Evolutionary conservation across 2,113 vertebrate species (phyloP).

Genomic region (Microtus montanus): DNA sequence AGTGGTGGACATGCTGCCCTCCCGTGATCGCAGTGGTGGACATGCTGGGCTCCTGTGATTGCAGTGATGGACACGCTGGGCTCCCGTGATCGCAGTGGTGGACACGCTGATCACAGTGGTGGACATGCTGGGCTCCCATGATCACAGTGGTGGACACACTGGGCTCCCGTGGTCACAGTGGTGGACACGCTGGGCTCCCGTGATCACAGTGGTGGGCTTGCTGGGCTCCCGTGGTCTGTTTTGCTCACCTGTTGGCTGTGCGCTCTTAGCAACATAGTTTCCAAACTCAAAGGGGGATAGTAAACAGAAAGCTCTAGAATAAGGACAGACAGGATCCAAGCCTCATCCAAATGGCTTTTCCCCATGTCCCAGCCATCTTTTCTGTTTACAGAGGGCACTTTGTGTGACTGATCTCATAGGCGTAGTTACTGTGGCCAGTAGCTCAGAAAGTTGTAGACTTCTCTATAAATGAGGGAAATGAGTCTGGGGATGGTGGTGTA

Average conservation of each 20-base stretch:
- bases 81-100: fast-evolving
- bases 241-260: not conserved
- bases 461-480: not conserved
- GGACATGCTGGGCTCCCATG: fast-evolving
- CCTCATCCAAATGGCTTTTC: fast-evolving
- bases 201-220: not conserved
- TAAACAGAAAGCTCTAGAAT: not conserved
- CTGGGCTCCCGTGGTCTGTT: fast-evolving
- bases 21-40: not conserved
- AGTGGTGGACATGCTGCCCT: not conserved
- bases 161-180: too few species aligned
- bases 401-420: fast-evolving
- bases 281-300: not conserved
- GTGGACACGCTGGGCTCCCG: too few species aligned
- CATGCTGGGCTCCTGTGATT: fast-evolving
- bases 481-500: too few species aligned
- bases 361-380: fast-evolving
- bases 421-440: not conserved
- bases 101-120: not conserved
- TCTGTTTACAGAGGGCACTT: not conserved
- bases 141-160: not conserved
- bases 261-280: not conserved
- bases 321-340: not conserved
- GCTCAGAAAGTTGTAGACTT: not conserved
- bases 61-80: not conserved